Conservation (phyloP, 2,113 vertebrate genomes). For the Crocuta crocuta region DNA sequence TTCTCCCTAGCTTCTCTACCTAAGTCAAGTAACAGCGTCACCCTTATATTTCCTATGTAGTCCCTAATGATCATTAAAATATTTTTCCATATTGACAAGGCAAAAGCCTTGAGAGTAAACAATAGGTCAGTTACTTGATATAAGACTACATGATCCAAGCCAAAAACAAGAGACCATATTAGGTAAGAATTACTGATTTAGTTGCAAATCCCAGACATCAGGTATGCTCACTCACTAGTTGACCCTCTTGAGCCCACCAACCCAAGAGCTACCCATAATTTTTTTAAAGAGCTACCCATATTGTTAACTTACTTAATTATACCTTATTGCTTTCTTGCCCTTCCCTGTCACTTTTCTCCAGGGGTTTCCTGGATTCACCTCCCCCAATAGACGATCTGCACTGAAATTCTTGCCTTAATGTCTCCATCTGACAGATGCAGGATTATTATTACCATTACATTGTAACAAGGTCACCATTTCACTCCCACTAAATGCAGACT, state of each 20-base stretch:
- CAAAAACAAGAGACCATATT: neutral
- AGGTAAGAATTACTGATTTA: neutral
- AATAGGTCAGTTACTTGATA: neutral
- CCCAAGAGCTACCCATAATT: neutral
- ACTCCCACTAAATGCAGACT: neutral
- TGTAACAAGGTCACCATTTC: neutral
- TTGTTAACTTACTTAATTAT: neutral
- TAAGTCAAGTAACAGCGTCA: neutral
- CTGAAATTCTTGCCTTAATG: neutral
- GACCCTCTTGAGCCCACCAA: neutral
- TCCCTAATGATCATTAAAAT: neutral
- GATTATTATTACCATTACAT: neutral
- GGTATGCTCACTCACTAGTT: neutral
- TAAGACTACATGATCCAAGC: neutral
- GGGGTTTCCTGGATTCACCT: neutral
- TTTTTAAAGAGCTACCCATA: neutral
- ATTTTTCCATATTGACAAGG: neutral
- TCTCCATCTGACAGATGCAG: neutral
- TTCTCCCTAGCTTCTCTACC: neutral
- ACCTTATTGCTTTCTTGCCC: neutral
- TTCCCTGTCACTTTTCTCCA: neutral
- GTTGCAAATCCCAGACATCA: neutral
- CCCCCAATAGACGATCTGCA: neutral
- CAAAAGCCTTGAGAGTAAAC: neutral
- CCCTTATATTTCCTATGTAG: neutral